Evolutionary conservation across 1,140 invertebrate species (phyloP).

Genomic region (Oreohelix idahoensis): DNA sequence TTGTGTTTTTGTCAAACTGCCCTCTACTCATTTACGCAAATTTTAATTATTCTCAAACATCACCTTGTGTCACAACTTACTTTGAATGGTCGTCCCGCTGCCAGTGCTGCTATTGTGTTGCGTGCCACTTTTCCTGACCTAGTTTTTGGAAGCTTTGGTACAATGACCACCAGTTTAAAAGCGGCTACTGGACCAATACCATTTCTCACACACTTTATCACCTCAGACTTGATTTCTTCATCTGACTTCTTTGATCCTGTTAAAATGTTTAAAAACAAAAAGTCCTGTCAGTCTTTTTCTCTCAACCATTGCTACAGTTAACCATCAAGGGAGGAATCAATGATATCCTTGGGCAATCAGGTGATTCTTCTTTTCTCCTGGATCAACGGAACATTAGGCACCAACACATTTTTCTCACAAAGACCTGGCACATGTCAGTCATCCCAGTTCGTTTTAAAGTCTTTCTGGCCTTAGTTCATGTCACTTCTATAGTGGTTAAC

Average conservation of each 20-base stretch:
- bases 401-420: no score
- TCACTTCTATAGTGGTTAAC: no score
- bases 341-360: no score
- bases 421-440: no score
- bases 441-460: no score
- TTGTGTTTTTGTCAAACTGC: neutral
- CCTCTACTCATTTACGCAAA: neutral
- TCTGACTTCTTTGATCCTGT: conserved; percentile 52
- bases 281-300: no score
- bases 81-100: conserved; percentile 83
- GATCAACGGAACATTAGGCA: no score
- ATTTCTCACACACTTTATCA: conserved; percentile 79
- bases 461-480: no score
- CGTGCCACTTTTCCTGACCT: conserved; percentile 86
- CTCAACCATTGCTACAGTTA: no score
- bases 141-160: conserved; percentile 85
- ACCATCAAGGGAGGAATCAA: no score
- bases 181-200: conserved; percentile 91
- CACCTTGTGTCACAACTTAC: conserved; percentile 70
- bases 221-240: conserved; percentile 68
- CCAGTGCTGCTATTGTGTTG: conserved; percentile 88
- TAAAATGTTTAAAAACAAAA: conserved; percentile 23
- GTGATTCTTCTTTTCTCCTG: no score
- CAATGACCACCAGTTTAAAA: conserved; percentile 83
- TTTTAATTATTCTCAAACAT: no score